These are phyloP conservation scores for Malurus alboscapulatus DNA, from an alignment of 2,113 vertebrate genomes.

Conservation along the genomic window DNA sequence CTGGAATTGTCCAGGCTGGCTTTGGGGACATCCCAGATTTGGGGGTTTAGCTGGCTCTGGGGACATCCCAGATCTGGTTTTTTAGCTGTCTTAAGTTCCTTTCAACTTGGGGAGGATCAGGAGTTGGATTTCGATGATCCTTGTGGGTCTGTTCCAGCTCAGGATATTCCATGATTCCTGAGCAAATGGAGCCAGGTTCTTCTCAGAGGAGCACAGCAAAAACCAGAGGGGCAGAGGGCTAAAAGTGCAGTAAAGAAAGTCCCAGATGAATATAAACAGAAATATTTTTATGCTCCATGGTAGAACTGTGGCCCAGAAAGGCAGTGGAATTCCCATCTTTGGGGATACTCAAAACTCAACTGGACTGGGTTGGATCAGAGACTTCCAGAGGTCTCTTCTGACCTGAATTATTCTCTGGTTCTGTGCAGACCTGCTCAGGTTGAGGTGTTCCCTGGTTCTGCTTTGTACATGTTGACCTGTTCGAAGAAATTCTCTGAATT, in stretches of 20 bases:
- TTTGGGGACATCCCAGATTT: background rate
- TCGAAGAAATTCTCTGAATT: background rate
- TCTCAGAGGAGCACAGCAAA: background rate
- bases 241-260: background rate
- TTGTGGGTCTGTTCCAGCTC: background rate
- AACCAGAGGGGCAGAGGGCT: background rate
- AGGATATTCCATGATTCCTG: background rate
- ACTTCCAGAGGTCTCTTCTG: background rate
- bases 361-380: background rate
- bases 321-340: background rate
- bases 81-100: background rate
- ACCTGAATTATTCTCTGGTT: background rate
- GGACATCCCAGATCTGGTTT: background rate
- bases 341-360: background rate
- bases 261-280: background rate
- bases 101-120: background rate
- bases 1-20: background rate
- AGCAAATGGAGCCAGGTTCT: background rate
- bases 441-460: background rate
- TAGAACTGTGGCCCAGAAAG: background rate
- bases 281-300: background rate
- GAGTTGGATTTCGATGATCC: background rate
- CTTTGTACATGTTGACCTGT: background rate
- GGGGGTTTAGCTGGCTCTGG: background rate
- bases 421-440: background rate